Evolutionary conservation across 2,888 invertebrate species (phyloP).

Genomic region (Heliconius charithonia): DNA sequence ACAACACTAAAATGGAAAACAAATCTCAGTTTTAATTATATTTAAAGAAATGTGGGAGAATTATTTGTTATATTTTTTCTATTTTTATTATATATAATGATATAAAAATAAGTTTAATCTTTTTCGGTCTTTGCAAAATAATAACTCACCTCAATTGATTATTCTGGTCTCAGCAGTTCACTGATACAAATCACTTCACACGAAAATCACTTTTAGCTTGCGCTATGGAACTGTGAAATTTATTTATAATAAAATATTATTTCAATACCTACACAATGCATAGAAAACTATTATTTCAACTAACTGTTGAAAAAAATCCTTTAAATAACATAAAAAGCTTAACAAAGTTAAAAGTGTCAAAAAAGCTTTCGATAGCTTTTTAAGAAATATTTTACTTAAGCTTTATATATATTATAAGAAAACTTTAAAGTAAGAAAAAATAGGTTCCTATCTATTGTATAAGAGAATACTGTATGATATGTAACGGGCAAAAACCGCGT

Average conservation of each 20-base stretch:
- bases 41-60: no score
- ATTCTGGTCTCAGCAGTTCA: conserved; percentile 41
- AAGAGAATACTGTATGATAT: conserved; percentile 34
- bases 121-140: neutral
- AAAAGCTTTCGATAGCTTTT: neutral
- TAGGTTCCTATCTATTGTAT: conserved; percentile 43
- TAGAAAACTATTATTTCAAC: neutral
- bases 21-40: no score
- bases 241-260: neutral
- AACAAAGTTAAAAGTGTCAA: neutral
- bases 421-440: neutral
- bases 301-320: neutral
- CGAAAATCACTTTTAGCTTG: conserved; percentile 39
- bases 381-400: neutral
- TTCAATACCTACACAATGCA: neutral
- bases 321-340: neutral
- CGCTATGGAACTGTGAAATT: conserved; percentile 40
- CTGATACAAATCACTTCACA: conserved; percentile 45
- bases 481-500: conserved; percentile 40
- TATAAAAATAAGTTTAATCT: no score
- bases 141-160: conserved; percentile 32
- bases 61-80: no score
- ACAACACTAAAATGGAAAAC: no score
- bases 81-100: no score
- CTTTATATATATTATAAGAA: neutral